Evolutionary conservation across 37 sponge, comb jelly and placozoan species (phyloP), one percentile per base, ranked within the genome.

Genomic region (Crambe crambe): DNA sequence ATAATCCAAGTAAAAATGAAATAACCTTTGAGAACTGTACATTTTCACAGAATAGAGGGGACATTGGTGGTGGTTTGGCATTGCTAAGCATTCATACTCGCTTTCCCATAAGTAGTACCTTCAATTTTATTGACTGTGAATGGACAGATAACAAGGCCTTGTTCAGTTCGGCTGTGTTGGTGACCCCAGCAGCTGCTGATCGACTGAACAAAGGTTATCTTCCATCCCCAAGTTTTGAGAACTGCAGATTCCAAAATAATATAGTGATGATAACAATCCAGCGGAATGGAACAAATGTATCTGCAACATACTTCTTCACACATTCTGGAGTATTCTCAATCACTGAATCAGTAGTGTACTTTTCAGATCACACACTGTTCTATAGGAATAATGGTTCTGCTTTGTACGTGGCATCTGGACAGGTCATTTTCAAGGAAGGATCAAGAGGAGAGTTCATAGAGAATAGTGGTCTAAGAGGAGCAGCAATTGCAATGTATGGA

Each of bases 401-500:
- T 47, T 12, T 47, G 51, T 47, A 15, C 51, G 6, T 47, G 12
- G 6, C 51, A 47, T 47, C 51, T 47, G 51, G 51, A 12, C 6
- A 6, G 12, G 10, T 47, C 12, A 47, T 47, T 47, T 12, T 47
- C 12, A 12, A 47, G 12, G 12, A 47, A 47, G 12, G 12, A 6
- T 15, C 26, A 29, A 8, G 5, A 62, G 8, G 12, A 20, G 15
- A 29, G 6, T 30, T 29, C 15, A 20, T 9, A 8, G 8, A 6
- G 6, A 30, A n/a, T 29, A 30, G n/a, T 22, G 26, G 26, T 62
- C 6, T n/a, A 8, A 62, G 15, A 62, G 30, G 26, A 29, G 30
- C n/a, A 62, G 26, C 31, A 20, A n/a, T 30, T 4, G 26, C 63
- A 29, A 62, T 30, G 31, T 62, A 62, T 62, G 63, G 90, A 36